Conservation (phyloP, 2,797 vertebrate species). For the Myripristis jacobus region DNA sequence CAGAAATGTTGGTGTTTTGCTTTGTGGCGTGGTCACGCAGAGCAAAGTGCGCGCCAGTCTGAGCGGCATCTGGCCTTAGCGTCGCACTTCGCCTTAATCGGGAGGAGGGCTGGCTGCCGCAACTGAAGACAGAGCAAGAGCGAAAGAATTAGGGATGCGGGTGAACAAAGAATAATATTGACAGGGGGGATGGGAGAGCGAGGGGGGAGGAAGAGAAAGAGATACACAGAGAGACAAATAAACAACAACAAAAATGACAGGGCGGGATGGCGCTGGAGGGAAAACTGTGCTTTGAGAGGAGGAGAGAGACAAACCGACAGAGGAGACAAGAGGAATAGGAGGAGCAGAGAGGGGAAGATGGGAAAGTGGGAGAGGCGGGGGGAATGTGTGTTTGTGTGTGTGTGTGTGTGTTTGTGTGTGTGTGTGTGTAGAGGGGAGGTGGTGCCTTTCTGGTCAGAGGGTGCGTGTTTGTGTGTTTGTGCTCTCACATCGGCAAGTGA, state of each 20-base stretch:
- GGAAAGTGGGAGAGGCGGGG: slow-evolving; percentile 1
- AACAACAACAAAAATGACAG: slow-evolving; percentile 53
- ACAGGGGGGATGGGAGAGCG: slow-evolving; percentile 40
- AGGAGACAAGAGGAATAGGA: slow-evolving; percentile 39
- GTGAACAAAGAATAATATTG: slow-evolving; percentile 65
- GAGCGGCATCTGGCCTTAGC: neutral
- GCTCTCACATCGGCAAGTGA: slow-evolving; percentile 69
- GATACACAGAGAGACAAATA: slow-evolving; percentile 48
- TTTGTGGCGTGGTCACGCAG: slow-evolving; percentile 4
- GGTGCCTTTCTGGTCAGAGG: slow-evolving; percentile 48
- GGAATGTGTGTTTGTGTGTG: neutral
- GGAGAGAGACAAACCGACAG: slow-evolving; percentile 29
- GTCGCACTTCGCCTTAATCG: slow-evolving; percentile 2
- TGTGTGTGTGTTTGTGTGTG: slow-evolving; percentile 3
- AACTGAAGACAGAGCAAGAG: slow-evolving; percentile 19
- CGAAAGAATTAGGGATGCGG: slow-evolving; percentile 46
- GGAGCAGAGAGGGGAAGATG: slow-evolving; percentile 42
- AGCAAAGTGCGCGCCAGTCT: slow-evolving; percentile 1
- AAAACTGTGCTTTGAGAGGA: slow-evolving; percentile 45
- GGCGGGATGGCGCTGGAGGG: slow-evolving; percentile 44
- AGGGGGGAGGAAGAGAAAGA: slow-evolving; percentile 19
- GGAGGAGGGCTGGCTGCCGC: slow-evolving; percentile 16
- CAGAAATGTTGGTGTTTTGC: slow-evolving; percentile 4
- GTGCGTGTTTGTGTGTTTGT: slow-evolving; percentile 72
- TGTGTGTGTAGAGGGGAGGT: too few relatives aligned